Evolutionary conservation across 2,113 vertebrate genomes (phyloP), one percentile per base, ranked within the genome.

Genomic region (Entelurus aequoreus): DNA sequence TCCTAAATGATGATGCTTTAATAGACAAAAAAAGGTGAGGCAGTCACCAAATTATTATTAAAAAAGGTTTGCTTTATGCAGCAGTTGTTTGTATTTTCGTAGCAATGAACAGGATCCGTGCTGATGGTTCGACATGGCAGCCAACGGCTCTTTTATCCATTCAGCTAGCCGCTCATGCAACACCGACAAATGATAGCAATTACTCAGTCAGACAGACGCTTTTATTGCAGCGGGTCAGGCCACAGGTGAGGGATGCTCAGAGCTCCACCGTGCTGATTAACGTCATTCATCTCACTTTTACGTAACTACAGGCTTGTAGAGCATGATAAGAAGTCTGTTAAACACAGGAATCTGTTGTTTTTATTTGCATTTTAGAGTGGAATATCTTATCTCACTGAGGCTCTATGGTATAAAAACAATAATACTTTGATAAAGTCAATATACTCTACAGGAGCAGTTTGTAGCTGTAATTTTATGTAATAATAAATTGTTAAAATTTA

Each of bases 151-250:
- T 68, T 66, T 63, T 62, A 62, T 62, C 38, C 65, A 35, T 19
- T 63, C 53, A 4, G 62, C 58, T 74, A 40, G 54, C 47, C n/a
- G 28, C 60, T 74, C 49, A 53, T 62, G 54, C 9, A 49, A 64
- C 77, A 54, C 62, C 83, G 85, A 87, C 69, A 40, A 79, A 89
- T 83, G 84, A 76, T 63, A 59, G 80, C 76, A 83, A 88, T 91
- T 87, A 89, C 63, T 73, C 48, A 47, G 58, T 48, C 38, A 68
- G 84, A 60, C 72, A 66, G 71, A 62, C 57, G 35, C 74, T 82
- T 87, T 86, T 82, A 85, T 88, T 88, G 84, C 66, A 37, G 67
- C 63, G 71, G 80, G 72, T 54, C 65, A 65, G 69, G 84, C 66
- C 28, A 65, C 63, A 74, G 80, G 72, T 54, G 67, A 66, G 69